Evolutionary conservation across 1,140 invertebrate species (phyloP).

Genomic region (Limonius californicus): DNA sequence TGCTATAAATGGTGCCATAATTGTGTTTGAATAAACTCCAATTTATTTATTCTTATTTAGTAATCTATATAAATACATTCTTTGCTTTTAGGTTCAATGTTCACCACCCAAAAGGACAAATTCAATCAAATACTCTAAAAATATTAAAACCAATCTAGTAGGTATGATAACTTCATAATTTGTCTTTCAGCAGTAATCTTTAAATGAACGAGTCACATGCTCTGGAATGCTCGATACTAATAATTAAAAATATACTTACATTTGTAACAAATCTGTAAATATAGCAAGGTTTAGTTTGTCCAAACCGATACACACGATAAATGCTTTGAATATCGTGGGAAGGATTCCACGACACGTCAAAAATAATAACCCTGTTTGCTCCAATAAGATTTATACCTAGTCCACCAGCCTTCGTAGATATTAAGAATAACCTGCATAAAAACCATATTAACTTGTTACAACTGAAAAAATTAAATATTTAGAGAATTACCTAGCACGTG

Average conservation of each 20-base stretch:
- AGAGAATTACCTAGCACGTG: constrained; percentile 61
- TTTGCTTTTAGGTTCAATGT: too few species aligned
- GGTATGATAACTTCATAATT: too few species aligned
- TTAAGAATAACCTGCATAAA: constrained; percentile 77
- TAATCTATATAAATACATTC: too few species aligned
- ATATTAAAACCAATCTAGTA: too few species aligned
- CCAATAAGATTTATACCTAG: constrained; percentile 84
- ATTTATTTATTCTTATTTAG: too few species aligned
- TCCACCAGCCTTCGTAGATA: constrained; percentile 83
- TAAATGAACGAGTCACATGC: too few species aligned
- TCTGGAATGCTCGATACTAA: too few species aligned
- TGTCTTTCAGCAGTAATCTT: too few species aligned
- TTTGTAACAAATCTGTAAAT: constrained; percentile 91
- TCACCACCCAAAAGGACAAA: too few species aligned
- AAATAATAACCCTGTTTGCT: constrained; percentile 85
- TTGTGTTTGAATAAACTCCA: too few species aligned
- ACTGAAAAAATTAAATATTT: not conserved
- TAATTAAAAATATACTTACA: constrained; percentile 51
- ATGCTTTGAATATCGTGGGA: constrained; percentile 94
- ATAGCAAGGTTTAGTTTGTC: constrained; percentile 91
- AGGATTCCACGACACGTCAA: constrained; percentile 92
- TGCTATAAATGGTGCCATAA: too few species aligned
- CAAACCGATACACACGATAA: constrained; percentile 92
- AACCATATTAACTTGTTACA: constrained; percentile 6
- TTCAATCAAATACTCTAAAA: too few species aligned